Conservation (phyloP, 2,797 vertebrate species). For the Siniperca undulata region DNA sequence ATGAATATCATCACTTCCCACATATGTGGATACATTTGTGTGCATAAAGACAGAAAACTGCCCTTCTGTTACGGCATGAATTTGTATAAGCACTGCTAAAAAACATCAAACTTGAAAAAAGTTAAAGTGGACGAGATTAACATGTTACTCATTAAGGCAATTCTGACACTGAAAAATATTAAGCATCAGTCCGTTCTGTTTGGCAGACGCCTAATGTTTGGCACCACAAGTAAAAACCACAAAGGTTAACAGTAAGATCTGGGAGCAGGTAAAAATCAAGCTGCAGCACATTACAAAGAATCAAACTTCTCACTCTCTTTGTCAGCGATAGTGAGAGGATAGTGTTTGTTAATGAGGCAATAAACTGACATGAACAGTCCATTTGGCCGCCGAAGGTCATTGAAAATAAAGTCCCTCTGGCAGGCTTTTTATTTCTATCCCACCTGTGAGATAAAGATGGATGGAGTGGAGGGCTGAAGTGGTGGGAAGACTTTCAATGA, state of each 20-base stretch:
- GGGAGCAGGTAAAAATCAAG: slow-evolving; percentile 56
- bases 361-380: slow-evolving; percentile 57
- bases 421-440: slow-evolving; percentile 52
- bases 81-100: slow-evolving; percentile 42
- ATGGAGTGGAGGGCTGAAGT: slow-evolving; percentile 45
- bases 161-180: slow-evolving; percentile 13
- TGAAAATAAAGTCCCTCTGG: slow-evolving; percentile 67
- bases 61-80: slow-evolving; percentile 38
- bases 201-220: slow-evolving; percentile 55
- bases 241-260: slow-evolving; percentile 39
- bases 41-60: slow-evolving; percentile 17
- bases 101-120: slow-evolving; percentile 39
- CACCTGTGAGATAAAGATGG: slow-evolving; percentile 56
- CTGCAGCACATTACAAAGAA: slow-evolving; percentile 52
- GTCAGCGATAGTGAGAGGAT: slow-evolving; percentile 52
- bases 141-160: slow-evolving; percentile 42
- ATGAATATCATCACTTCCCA: slow-evolving; percentile 39
- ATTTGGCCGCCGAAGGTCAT: slow-evolving; percentile 34
- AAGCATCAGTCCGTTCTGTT: slow-evolving; percentile 36
- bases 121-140: slow-evolving; percentile 48
- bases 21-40: slow-evolving; percentile 30
- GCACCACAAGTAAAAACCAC: slow-evolving; percentile 52
- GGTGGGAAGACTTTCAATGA: slow-evolving; percentile 41
- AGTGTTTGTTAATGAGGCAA: slow-evolving; percentile 60
- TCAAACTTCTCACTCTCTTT: slow-evolving; percentile 55